Base-by-base conservation (phyloP, 2,113 vertebrate species). In the Petrocephalus zakoni region DNA sequence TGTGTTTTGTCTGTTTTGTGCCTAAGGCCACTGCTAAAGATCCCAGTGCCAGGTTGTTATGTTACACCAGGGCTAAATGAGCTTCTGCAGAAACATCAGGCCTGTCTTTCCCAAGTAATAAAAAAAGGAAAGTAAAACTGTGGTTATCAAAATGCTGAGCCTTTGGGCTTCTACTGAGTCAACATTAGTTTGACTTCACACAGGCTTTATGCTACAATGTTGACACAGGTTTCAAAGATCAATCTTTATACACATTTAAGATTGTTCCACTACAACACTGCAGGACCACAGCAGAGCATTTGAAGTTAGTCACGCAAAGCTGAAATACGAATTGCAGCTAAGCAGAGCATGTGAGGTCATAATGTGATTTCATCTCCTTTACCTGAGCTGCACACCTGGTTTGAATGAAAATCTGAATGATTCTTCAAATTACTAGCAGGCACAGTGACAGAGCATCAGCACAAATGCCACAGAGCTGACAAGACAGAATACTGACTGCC, bases 61-160 rank as follows among this genome's bases (percentile, higher is more conserved):
- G 72, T 42, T 78, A 78, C 72, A 78, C 34, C 4, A 42, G 72
- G 5, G 15, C 72, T 78, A 78, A 78, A 78, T 78, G 72, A 78
- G 29, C 34, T 42, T 42, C 34, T 78, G 17, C 72, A 37, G 34
- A 17, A 78, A 42, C 34, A 78, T 37, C 29, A 78, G 37, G 72
- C 72, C 72, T 0, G 34, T 78, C 72, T 78, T 78, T 78, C 61
- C 61, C 61, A 68, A 68, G 25, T 13, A 29, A 68, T 68, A 68
- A 68, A 29, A 49, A 64, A 75, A 42, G 15, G 42, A 78, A 42
- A 42, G 19, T 7, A 78, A 29, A 78, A 19, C 34, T 7, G 72
- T 78, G 72, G 72, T 78, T 78, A 42, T 78, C 72, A 78, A 42
- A 42, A 78, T 78, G 72, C 72, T 78, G 72, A 42, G 72, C 72